Conservation (phyloP, 2,113 vertebrate species). For the Macrotus californicus region DNA sequence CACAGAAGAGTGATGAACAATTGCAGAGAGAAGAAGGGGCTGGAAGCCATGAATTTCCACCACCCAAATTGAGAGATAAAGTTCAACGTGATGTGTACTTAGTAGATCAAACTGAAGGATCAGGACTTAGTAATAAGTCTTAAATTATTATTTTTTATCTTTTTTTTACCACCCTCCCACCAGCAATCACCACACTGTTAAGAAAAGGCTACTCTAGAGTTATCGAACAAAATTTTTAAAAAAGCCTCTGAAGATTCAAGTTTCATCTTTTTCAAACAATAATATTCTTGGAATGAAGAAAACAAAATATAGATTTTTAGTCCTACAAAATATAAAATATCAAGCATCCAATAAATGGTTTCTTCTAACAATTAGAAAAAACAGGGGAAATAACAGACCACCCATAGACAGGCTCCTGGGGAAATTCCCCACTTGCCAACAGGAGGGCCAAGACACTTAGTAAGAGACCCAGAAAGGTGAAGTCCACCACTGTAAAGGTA, state of each 20-base stretch:
- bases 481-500: too few species aligned
- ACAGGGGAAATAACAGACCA: background rate
- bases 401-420: too few species aligned
- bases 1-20: background rate
- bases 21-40: background rate
- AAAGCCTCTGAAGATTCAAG: background rate
- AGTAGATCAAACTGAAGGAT: background rate
- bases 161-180: too few species aligned
- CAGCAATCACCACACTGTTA: too few species aligned
- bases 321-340: background rate
- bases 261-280: background rate
- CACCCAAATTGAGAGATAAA: background rate
- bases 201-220: background rate
- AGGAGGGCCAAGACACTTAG: too few species aligned
- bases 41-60: background rate
- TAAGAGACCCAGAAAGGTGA: too few species aligned
- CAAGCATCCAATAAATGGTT: background rate
- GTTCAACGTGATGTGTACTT: background rate
- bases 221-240: background rate
- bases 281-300: background rate
- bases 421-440: too few species aligned
- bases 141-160: background rate
- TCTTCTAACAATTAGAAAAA: background rate
- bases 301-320: background rate
- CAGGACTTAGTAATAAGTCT: background rate